Percentiles rank a stretch among this genome's conserved stretches.
phyloP scores from a whole-genome alignment of 2,888 invertebrate species.

The Orchestes rusci region DNA sequence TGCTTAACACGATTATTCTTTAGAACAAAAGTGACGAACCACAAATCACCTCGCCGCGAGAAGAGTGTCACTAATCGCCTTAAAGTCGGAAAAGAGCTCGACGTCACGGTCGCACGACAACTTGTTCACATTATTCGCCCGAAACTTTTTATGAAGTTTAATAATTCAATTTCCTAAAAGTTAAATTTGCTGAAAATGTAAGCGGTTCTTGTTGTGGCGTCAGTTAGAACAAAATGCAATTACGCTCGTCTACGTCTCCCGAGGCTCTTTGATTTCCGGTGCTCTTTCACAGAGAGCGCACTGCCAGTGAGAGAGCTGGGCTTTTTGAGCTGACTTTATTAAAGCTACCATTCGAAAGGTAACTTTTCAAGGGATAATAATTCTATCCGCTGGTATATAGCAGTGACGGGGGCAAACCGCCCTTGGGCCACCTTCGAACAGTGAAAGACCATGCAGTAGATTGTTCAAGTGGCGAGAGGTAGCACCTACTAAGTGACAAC shows the following conservation, averaged over 20 bases:
- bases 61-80: constrained; percentile 7
- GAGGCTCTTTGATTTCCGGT: constrained; percentile 21
- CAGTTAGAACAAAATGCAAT: constrained; percentile 26
- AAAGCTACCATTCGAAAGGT: constrained; percentile 9
- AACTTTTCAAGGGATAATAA: no score
- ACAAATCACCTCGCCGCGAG: no score
- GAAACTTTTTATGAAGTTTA: constrained; percentile 24
- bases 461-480: no score
- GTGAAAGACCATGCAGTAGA: no score
- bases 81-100: constrained; percentile 10
- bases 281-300: no score
- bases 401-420: no score
- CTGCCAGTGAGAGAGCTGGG: not conserved
- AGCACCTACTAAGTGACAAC: no score
- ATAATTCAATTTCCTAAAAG: constrained; percentile 24
- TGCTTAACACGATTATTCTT: no score
- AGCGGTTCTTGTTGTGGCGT: constrained; percentile 22
- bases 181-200: constrained; percentile 22
- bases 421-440: no score
- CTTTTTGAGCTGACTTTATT: constrained; percentile 11
- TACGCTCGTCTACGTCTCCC: constrained; percentile 22
- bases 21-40: no score
- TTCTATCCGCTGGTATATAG: no score
- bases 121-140: constrained; percentile 15
- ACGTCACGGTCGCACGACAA: no score